A percentile compares a stretch with the other conserved stretches of the same genome.
phyloP scores from a whole-genome alignment of 2,113 vertebrate genomes.

The Acrocephalus arundinaceus region DNA sequence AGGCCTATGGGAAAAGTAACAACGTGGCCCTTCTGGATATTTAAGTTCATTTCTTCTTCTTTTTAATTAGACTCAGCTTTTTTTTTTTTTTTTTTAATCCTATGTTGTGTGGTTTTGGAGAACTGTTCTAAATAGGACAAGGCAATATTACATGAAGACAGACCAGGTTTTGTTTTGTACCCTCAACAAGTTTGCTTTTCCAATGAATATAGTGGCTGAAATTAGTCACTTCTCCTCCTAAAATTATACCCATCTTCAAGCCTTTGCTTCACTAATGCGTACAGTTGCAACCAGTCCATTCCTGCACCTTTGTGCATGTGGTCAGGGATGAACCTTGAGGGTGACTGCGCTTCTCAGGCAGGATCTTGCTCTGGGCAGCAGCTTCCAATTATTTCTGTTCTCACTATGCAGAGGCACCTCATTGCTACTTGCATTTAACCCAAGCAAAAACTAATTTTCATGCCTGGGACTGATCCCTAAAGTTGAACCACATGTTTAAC shows the following conservation, averaged over 20 bases:
- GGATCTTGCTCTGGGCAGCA: neutral
- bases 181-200: neutral
- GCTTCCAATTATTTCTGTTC: neutral
- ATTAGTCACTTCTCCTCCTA: neutral
- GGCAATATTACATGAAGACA: neutral
- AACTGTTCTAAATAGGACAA: neutral
- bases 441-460: neutral
- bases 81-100: neutral
- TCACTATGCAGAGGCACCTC: neutral
- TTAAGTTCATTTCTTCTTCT: neutral
- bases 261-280: neutral
- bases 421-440: neutral
- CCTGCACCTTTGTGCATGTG: neutral
- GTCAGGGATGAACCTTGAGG: neutral
- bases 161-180: neutral
- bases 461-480: neutral
- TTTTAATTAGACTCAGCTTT: neutral
- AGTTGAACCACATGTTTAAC: slow-evolving; percentile 10
- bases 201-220: neutral
- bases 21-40: neutral
- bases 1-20: neutral
- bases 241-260: neutral
- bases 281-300: neutral
- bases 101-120: neutral
- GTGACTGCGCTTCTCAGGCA: neutral